Conservation (phyloP, 2,113 vertebrate species). For the Psilopogon haemacephalus region DNA sequence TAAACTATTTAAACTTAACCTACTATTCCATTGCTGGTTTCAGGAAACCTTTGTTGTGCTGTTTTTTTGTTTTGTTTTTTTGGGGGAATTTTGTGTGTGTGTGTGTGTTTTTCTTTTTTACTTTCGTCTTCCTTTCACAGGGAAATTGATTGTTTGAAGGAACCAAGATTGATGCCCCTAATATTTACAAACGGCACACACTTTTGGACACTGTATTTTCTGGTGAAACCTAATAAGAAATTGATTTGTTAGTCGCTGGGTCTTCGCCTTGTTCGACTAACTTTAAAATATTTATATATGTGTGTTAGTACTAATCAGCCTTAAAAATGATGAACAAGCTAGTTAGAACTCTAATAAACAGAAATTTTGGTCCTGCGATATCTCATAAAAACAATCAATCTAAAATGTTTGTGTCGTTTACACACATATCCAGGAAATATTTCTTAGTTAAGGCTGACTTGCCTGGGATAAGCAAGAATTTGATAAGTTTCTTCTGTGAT, state of each 20-base stretch:
- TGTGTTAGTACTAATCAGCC: slow-evolving; percentile 42
- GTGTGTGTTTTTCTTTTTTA: background rate
- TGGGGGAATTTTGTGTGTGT: background rate
- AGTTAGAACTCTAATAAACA: slow-evolving; percentile 9
- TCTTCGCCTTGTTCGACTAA: background rate
- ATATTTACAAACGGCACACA: slow-evolving; percentile 25
- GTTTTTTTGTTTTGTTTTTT: no score
- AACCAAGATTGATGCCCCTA: slow-evolving; percentile 42
- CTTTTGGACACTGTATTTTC: slow-evolving; percentile 48
- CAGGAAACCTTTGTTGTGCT: no score
- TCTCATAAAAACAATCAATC: background rate
- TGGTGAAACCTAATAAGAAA: slow-evolving; percentile 53
- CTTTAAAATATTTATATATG: slow-evolving; percentile 55
- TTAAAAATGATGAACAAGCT: slow-evolving; percentile 13
- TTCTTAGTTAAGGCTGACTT: slow-evolving; percentile 17
- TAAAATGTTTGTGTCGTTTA: background rate
- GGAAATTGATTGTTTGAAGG: slow-evolving; percentile 52
- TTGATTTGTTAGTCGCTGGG: slow-evolving; percentile 35
- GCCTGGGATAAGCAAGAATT: slow-evolving; percentile 42
- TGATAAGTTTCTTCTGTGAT: slow-evolving; percentile 60
- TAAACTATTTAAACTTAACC: background rate
- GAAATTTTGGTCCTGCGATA: background rate
- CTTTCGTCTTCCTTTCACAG: slow-evolving; percentile 22
- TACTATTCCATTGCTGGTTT: background rate
- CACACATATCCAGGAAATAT: background rate